Base-by-base conservation (phyloP, 2,888 invertebrate species). In the Campaea margaritaria region DNA sequence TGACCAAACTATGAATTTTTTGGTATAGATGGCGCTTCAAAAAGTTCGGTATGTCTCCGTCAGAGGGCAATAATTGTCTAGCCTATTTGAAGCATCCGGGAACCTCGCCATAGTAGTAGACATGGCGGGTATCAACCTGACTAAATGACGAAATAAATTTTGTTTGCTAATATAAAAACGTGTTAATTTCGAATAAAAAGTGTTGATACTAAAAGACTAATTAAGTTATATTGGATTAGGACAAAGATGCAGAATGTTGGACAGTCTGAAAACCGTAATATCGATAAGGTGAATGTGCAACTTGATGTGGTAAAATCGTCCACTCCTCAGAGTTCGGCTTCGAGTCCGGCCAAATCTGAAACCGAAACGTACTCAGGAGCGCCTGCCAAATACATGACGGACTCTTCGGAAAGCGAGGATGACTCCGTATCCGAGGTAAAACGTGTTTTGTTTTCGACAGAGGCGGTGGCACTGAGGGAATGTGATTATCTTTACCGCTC, bases 381-480 rank as follows among this genome's bases (percentile, higher is more conserved):
- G 87, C 96, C 96, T 88, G 96, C 96, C 86, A 96, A 96, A 93
- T 96, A 95, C 94, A 97, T 97, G 94, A 96, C 97, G 92, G 97
- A 97, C 94, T 95, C 97, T 89, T 98, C 98, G 83, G 98, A 97
- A 94, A 98, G 97, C 91, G 98, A 98, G 91, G 98, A 98, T 93
- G 98, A 98, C 91, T 98, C 98, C 93, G 97, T 97, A 89, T 98
- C 97, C 83, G 98, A 98, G 97, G 98, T 98, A 95, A 95, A 92
- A 91, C 90, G 91, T 91, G 91, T 92, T 91, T 91, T 91, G 91
- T 92, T 91, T 92, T 91, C 84, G 81, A 82, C 73, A 85, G 88
- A 91, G 91, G 91, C 91, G 91, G 89, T 89, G 90, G 91, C 91
- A 91, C 85, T 83, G 79, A 84, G 87, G 85, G 87, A 89, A 89